A percentile compares a stretch with the other conserved stretches of the same genome.
phyloP scores from a whole-genome alignment of 2,113 vertebrate genomes.

The Terrapene triunguis region DNA sequence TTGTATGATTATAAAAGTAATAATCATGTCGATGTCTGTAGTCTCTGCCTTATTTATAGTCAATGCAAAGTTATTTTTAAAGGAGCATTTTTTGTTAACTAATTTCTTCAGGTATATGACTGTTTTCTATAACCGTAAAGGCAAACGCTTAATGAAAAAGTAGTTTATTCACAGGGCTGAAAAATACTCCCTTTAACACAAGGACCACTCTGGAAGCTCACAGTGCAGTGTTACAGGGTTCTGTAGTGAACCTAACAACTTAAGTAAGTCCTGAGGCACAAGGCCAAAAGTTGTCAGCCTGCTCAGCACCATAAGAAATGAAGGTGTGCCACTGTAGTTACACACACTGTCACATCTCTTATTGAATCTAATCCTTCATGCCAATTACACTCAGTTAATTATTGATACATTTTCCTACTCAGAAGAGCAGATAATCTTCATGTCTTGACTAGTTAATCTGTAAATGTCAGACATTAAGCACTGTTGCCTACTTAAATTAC shows the following conservation, averaged over 20 bases:
- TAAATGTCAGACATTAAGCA: constrained; percentile 1
- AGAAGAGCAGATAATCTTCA: neutral
- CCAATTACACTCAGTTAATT: neutral
- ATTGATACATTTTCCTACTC: neutral
- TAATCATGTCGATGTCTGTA: neutral
- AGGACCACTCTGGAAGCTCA: neutral
- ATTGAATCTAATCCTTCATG: neutral
- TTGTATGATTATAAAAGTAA: neutral
- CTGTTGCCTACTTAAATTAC: neutral
- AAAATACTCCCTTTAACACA: neutral
- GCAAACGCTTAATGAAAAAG: neutral
- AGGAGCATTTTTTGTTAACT: fast-evolving
- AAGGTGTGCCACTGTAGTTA: neutral
- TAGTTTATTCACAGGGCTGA: neutral
- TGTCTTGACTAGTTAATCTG: neutral
- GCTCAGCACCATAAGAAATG: neutral
- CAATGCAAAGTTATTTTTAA: neutral
- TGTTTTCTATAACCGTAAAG: neutral
- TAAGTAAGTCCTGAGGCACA: neutral
- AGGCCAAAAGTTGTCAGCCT: neutral
- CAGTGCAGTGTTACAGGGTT: neutral
- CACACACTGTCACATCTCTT: neutral
- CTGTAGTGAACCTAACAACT: constrained; percentile 13
- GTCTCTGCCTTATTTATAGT: constrained; percentile 2
- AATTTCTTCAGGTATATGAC: neutral